Base-by-base conservation (phyloP, 92 coral and sea anemone genomes). In the Palythoa grandiflora region DNA sequence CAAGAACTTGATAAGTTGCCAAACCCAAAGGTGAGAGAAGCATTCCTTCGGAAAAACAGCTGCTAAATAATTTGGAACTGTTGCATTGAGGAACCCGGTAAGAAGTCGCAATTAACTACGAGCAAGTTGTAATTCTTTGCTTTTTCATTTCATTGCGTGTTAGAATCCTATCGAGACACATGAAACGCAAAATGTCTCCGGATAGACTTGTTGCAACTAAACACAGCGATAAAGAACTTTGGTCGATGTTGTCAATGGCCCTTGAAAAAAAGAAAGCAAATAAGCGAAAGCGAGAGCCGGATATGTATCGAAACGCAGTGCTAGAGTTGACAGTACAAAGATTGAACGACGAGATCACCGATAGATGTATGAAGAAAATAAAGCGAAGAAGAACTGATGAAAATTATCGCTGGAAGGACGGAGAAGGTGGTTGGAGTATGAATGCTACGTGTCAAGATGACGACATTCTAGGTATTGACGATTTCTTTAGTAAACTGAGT, bases 401-500 rank as follows among this genome's bases (percentile, higher is more conserved):
- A 48, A 88, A 89, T 11, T 97, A 97, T 86, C 94, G 91, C 48
- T 97, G 99, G 99, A 93, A 85, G 59, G 96, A 91, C 51, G 93
- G 94, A 11, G 93, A 93, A 40, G 78, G 76, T 66, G 99, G 96
- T 48, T 95, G 98, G 98, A 93, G 91, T 94, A 97, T 94, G 97
- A 97, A 93, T 35, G 93, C 94, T 37, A 89, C 93, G 39, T 88
- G 78, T 75, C 90, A 91, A 80, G 96, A 95, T 78, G 98, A 96
- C 84, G 99, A 97, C 88, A 71, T 97, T 60, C 59, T 97, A 95
- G 99, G 99, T 97, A 97, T 97, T 87, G 98, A 95, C 89, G 96
- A 93, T 55, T 97, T 97, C 91, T 94, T 97, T 90, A 92, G 93
- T 76, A 93, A 92, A 87, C 86, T 97, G 83, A 94, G 99, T 92